Evolutionary conservation across 2,888 invertebrate species (phyloP), one percentile per base, ranked within the genome.

Genomic region (Phengaris arion): DNA sequence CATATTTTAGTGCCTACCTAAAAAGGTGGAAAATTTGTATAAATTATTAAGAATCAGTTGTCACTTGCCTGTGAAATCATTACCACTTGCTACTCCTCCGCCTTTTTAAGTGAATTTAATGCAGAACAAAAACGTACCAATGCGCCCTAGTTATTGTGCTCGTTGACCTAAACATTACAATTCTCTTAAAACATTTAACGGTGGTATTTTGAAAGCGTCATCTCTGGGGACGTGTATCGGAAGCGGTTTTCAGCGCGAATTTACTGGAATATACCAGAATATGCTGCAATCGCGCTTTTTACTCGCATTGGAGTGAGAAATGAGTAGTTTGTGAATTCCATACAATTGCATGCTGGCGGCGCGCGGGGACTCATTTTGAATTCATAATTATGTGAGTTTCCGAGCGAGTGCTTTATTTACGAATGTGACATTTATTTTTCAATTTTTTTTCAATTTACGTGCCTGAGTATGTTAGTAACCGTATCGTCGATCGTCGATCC

Each of bases 321-420:
- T 15, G 8, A 15, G 57, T 57, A n/a, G 57, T 57, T 57, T 57
- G 57, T 57, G 57, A 57, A 57, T 57, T 57, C 57, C 57, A 57
- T 57, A 57, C 57, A 57, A 57, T 57, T 57, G 57, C 57, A 15
- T 1, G 57, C 9, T 57, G 8, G 15, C 8, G 15, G 15, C 57
- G 15, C 3, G 15, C 22, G 57, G 57, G 57, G 57, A 57, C 57
- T 57, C 15, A 55, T n/a, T 55, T 55, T n/a, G 55, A 57, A 57
- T 57, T 57, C 57, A 57, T 57, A 57, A 57, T 57, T 57, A 57
- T 57, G 57, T 15, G 57, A 15, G 15, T 57, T 57, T 57, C 57
- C 15, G n/a, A 57, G 57, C 57, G 57, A 57, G 57, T 9, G 57
- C 57, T 57, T 57, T 8, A 57, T 57, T 57, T 57, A 57, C 22